Base-by-base conservation (phyloP, 2,888 invertebrate genomes). In the Herminia tarsipennalis region DNA sequence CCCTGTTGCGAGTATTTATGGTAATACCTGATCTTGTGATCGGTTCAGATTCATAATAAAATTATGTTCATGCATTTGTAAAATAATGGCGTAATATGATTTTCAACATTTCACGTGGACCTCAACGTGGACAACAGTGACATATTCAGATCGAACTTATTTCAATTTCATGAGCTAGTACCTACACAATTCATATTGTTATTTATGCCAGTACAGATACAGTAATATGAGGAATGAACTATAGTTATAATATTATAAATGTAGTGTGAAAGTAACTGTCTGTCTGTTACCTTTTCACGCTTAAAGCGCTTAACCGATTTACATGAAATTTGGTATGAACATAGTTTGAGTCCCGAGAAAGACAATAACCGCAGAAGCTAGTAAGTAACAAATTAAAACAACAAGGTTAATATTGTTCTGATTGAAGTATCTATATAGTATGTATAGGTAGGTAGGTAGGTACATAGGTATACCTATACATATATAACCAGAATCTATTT, bases 21-120 rank as follows among this genome's bases (percentile, higher is more conserved):
- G 38, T 75, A 81, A 83, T 81, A 2, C 33, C 42, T 55, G 75
- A 78, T 74, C 72, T 57, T 25, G 63, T 38, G 66, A 56, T 42
- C 64, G 73, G 70, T 73, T 80, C 75, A 74, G 81, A 86, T 86
- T 84, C 86, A 86, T 86, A 83, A 83, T 82, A 76, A 82, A 82
- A 83, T 81, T 65, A 81, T 78, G 65, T 65, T 71, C 74, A 72
- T 78, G 70, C 66, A 81, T 79, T 76, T 77, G 71, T 72, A 70
- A 73, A 66, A 72, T 73, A 71, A 73, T 71, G 70, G 53, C 58
- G 56, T 52, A 68, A 70, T 73, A 76, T 77, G 70, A 70, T 79
- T 76, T 70, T 72, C 58, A 54, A 60, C 30, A 36, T 42, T 38
- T 81, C 87, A 87, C 88, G 88, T 76, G 80, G 70, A 70, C 3